Evolutionary conservation across 2,113 vertebrate species (phyloP), one percentile per base, ranked within the genome.

Genomic region (Mystacornis crossleyi): DNA sequence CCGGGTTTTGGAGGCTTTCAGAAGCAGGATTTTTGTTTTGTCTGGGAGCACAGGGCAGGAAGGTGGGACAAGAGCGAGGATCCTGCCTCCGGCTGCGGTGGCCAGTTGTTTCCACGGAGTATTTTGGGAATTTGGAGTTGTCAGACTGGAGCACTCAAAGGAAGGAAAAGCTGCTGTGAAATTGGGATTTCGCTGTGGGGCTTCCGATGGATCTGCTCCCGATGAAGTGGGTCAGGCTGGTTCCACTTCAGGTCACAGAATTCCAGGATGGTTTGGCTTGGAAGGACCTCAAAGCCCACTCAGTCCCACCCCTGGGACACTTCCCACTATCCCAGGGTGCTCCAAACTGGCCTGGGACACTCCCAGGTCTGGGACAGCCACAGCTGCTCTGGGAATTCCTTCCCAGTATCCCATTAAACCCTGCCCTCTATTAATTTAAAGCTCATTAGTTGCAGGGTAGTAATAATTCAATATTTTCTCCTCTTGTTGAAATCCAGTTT

Each of bases 91-190:
- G 28, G 53, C 42, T 36, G 26, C 50, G 24, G 50, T 0, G 7
- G 20, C 42, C 5, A 3, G 17, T 1, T 23, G 53, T 23, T 69
- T 6, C 9, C 31, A 3, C 2, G 54, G 66, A 12, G 6, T 1
- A 2, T 34, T 70, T 19, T 24, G 66, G 80, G 65, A 12, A 28
- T 31, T 43, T 25, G 45, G 23, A 69, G 23, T 4, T 7, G 28
- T 4, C 47, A 19, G 34, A 18, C 9, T 28, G 45, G 19, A 51
- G 45, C 9, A 29, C 8, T 23, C 24, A 1, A 10, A 25, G 47
- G 0, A 14, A n/a, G 24, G 43, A 67, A 20, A 69, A 69, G 18
- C 66, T 15, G 25, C 66, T 34, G 57, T 1, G 67, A 26, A 33
- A 43, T 53, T 26, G 1, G 1, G 31, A 8, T 36, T 61, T 71